phyloP scores from a whole-genome alignment of 2,797 vertebrate species.

The Gymnocypris eckloni region DNA sequence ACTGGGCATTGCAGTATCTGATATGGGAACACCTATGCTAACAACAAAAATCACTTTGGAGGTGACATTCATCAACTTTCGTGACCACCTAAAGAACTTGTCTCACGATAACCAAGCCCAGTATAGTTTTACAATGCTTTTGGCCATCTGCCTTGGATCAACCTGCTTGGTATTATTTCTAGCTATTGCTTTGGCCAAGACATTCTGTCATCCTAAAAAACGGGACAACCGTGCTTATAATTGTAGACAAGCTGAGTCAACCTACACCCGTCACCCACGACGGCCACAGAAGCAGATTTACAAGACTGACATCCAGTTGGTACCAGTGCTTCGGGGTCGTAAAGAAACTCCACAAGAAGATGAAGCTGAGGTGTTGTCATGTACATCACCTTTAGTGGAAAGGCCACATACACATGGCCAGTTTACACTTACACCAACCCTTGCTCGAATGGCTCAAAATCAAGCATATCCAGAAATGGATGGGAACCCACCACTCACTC shows the following conservation, averaged over 20 bases:
- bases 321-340: constrained; percentile 85
- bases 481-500: constrained; percentile 56
- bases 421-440: constrained; percentile 66
- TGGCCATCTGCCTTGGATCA: constrained; percentile 81
- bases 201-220: constrained; percentile 85
- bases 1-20: constrained; percentile 81
- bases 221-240: constrained; percentile 90
- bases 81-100: constrained; percentile 84
- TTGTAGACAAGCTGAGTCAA: constrained; percentile 90
- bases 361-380: constrained; percentile 71
- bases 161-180: constrained; percentile 82
- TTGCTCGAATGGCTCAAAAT: constrained; percentile 78
- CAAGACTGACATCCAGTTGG: constrained; percentile 91
- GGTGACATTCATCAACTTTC: constrained; percentile 83
- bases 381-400: constrained; percentile 58
- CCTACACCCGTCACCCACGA: constrained; percentile 87
- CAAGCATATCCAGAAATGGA: constrained; percentile 73
- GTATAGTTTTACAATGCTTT: constrained; percentile 81
- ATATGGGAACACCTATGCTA: constrained; percentile 80
- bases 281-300: constrained; percentile 91
- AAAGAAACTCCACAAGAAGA: constrained; percentile 70
- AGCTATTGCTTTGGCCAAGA: constrained; percentile 81
- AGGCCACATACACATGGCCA: constrained; percentile 61
- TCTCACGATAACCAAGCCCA: constrained; percentile 70
- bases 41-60: constrained; percentile 74